phyloP scores from a whole-genome alignment of 2,888 invertebrate species.

The Trichogramma dendrolimi region DNA sequence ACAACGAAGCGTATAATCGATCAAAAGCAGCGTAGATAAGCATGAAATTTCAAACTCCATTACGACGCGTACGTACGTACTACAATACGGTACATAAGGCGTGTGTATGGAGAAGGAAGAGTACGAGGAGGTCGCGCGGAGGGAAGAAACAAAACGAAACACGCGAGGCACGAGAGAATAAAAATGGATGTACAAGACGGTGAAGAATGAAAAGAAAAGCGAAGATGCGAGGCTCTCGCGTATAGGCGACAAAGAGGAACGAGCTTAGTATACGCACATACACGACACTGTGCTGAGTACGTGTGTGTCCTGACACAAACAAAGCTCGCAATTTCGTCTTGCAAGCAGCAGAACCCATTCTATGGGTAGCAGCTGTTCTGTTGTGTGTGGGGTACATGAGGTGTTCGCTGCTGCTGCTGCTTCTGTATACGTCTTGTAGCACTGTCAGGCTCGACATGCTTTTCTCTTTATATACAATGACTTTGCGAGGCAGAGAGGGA shows the following conservation, averaged over 20 bases:
- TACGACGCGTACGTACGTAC: no score
- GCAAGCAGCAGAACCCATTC: constrained; percentile 33
- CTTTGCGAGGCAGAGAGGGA: constrained; percentile 24
- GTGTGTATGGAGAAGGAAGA: constrained; percentile 1
- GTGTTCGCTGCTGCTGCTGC: no score
- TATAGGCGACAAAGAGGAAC: constrained; percentile 12
- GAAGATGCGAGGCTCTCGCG: constrained; percentile 10
- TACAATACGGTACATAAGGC: background rate
- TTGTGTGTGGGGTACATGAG: no score
- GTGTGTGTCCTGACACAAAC: constrained; percentile 42
- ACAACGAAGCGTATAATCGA: no score
- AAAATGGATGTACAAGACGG: constrained; percentile 21
- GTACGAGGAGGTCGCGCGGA: background rate
- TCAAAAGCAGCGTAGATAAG: no score
- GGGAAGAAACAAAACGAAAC: constrained; percentile 20
- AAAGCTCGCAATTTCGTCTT: constrained; percentile 46
- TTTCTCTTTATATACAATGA: constrained; percentile 8
- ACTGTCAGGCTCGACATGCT: constrained; percentile 5
- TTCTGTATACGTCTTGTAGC: constrained; percentile 16
- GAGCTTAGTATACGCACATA: background rate
- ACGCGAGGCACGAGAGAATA: constrained; percentile 10
- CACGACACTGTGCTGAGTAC: constrained; percentile 26
- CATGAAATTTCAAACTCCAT: no score
- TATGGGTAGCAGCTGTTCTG: constrained; percentile 20
- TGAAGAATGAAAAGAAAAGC: constrained; percentile 20